Conservation (phyloP, 2,113 vertebrate species). For the Megaceryle torquata region DNA sequence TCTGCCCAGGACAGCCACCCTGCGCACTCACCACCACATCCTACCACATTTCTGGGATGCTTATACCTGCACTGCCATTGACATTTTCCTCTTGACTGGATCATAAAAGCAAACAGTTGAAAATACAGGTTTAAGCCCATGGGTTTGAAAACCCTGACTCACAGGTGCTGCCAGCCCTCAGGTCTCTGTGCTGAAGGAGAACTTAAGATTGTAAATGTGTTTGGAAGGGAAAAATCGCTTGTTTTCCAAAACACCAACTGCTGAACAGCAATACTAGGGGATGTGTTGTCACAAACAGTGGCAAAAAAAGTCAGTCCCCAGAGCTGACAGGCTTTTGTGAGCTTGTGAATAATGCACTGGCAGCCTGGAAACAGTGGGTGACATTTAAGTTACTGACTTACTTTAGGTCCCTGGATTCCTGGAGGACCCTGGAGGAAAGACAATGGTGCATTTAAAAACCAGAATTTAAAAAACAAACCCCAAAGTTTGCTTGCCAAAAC, state of each 20-base stretch:
- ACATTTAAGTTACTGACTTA: conserved; percentile 64
- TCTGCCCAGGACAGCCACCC: background rate
- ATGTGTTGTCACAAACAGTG: background rate
- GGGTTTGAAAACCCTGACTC: background rate
- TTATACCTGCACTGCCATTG: fast-evolving
- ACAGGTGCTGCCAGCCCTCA: background rate
- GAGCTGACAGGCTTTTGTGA: conserved; percentile 38
- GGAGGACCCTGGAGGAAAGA: conserved; percentile 82
- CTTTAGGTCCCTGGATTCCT: conserved; percentile 90
- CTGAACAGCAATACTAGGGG: background rate
- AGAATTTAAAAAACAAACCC: background rate
- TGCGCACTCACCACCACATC: fast-evolving
- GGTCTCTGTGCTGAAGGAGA: background rate
- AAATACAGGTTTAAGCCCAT: background rate
- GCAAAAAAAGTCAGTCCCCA: background rate
- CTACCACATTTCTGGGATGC: background rate
- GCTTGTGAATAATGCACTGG: conserved; percentile 19
- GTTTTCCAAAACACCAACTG: background rate
- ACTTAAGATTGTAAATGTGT: background rate
- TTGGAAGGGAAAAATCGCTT: background rate
- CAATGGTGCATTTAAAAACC: background rate
- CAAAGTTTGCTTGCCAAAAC: background rate
- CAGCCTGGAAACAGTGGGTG: background rate
- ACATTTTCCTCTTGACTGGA: background rate
- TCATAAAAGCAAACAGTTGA: background rate